Base-by-base conservation (phyloP, 1,140 invertebrate species). In the Tetraneura akinire region DNA sequence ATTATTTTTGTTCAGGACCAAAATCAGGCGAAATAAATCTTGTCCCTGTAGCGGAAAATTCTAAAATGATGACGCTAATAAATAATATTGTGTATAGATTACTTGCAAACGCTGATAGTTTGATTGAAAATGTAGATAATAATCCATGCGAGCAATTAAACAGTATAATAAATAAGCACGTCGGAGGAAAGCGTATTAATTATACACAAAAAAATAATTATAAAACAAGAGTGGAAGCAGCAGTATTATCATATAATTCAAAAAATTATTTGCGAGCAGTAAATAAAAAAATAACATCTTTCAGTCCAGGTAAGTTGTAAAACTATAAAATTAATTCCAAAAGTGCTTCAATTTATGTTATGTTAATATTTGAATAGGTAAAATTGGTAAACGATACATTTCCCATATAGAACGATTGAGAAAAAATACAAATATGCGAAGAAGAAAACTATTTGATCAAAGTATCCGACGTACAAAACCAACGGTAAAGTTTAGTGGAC, bases 171-270 rank as follows among this genome's bases (percentile, higher is more conserved):
- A 68, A 68, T 47, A 68, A 68, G 42, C 42, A 68, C 47, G n/a
- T 68, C 23, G 64, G 64, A n/a, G 42, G 64, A 18, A 68, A 68
- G 47, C 16, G 66, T 16, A 70, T 70, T 1, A 70, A 70, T 16
- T 70, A 23, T 5, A 70, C 66, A 45, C n/a, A 70, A 47, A 47
- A 70, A 49, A 70, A 70, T 49, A 70, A 70, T 21, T 70, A 70
- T 13, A 45, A 9, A 8, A 70, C 66, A 49, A 70, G 66, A 47
- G 66, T 70, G 3, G 66, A 70, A 21, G 21, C 66, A 70, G 66
- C 42, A 49, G 66, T 70, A 47, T n/a, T 47, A 6, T 42, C 66
- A 13, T 70, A 26, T 26, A 49, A 70, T 47, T 70, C 42, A 13
- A 70, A 70, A 49, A 70, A 70, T 9, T 70, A 45, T 47, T 70